phyloP scores from a whole-genome alignment of 2,888 invertebrate species.

The Acleris holmiana region DNA sequence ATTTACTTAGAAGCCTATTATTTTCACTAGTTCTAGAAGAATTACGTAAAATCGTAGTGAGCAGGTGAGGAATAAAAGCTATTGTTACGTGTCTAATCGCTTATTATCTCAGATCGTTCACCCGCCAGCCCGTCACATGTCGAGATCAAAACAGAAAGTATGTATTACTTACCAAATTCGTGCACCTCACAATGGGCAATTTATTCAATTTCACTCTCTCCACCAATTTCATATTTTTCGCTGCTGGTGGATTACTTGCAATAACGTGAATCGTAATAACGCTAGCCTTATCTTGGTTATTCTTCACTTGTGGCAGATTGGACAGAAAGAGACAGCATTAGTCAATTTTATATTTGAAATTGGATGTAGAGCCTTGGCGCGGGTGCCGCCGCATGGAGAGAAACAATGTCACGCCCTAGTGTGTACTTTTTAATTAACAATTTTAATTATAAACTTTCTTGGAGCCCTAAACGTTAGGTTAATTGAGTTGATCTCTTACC shows the following conservation, averaged over 20 bases:
- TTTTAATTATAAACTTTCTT: constrained; percentile 28
- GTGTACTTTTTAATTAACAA: constrained; percentile 21
- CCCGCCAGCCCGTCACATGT: constrained; percentile 58
- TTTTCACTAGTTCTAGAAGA: constrained; percentile 11
- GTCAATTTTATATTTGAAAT: neutral
- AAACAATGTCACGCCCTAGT: constrained; percentile 32
- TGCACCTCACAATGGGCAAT: constrained; percentile 81
- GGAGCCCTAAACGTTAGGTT: constrained; percentile 10
- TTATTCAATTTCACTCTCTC: constrained; percentile 82
- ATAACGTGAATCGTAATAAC: neutral
- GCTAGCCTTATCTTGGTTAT: neutral
- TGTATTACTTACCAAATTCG: constrained; percentile 73
- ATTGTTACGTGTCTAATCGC: constrained; percentile 36
- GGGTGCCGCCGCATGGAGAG: constrained; percentile 4
- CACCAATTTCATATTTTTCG: constrained; percentile 75
- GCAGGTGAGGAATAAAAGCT: constrained; percentile 30
- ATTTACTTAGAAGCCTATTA: constrained; percentile 5
- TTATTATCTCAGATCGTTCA: constrained; percentile 58
- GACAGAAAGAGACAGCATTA: neutral
- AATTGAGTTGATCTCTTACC: constrained; percentile 2
- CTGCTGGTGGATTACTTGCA: constrained; percentile 3
- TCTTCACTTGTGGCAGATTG: neutral
- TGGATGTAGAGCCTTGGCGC: neutral
- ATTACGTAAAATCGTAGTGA: constrained; percentile 27
- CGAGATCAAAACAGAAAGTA: constrained; percentile 77